phyloP scores from a whole-genome alignment of 2,888 invertebrate species.

The Archips crataeganus region DNA sequence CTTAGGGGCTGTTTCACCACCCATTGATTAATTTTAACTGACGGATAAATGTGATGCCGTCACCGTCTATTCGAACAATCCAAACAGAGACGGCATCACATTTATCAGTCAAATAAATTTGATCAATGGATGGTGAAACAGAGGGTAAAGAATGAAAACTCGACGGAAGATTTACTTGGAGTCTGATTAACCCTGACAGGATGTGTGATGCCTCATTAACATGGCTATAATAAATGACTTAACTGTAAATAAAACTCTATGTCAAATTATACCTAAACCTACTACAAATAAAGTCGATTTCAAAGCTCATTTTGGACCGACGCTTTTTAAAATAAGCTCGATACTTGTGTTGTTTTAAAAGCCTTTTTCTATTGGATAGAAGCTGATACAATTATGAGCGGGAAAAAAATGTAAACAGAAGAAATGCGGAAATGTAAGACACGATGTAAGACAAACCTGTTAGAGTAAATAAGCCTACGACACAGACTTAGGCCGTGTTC shows the following conservation, averaged over 20 bases:
- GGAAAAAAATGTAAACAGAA: background rate
- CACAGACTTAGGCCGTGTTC: too few relatives aligned
- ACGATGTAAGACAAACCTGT: background rate
- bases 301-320: background rate
- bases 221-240: background rate
- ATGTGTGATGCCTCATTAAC: background rate
- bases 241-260: background rate
- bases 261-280: background rate
- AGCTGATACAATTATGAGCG: background rate
- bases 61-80: too few relatives aligned
- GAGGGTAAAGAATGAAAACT: too few relatives aligned
- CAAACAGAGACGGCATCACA: too few relatives aligned
- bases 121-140: too few relatives aligned
- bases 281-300: background rate
- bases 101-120: too few relatives aligned
- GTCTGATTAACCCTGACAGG: background rate
- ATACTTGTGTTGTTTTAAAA: background rate
- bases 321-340: background rate
- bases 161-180: background rate
- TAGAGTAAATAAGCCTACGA: background rate
- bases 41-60: too few relatives aligned
- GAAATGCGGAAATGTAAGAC: background rate
- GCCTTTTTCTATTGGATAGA: slow-evolving; percentile 1
- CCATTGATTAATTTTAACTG: too few relatives aligned
- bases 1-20: too few relatives aligned